phyloP scores from a whole-genome alignment of 2,113 vertebrate genomes.

The Corythornis cristatus region DNA sequence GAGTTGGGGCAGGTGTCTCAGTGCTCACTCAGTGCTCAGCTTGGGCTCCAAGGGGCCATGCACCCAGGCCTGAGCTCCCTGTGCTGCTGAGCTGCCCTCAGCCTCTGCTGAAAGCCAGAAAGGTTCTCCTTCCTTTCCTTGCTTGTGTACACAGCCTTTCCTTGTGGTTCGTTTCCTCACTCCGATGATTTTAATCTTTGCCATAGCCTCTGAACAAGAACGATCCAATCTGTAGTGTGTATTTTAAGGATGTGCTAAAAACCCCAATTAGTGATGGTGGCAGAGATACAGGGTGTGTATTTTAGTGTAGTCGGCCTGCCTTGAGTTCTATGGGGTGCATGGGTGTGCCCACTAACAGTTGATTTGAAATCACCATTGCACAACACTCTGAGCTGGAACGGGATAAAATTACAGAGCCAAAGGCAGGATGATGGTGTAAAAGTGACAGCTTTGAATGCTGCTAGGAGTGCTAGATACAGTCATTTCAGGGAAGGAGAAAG shows the following conservation, averaged over 20 bases:
- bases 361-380: neutral
- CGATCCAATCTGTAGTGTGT: neutral
- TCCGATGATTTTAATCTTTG: neutral
- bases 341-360: neutral
- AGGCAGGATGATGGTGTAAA: neutral
- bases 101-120: neutral
- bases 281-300: neutral
- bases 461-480: neutral
- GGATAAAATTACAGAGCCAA: neutral
- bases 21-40: accelerated
- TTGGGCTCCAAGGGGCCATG: neutral
- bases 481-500: neutral
- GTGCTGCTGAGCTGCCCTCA: neutral
- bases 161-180: neutral
- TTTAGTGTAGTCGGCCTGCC: neutral
- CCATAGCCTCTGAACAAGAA: neutral
- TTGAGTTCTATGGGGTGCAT: neutral
- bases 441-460: neutral
- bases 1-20: neutral
- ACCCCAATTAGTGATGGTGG: neutral
- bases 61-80: neutral
- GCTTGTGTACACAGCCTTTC: neutral
- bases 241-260: neutral
- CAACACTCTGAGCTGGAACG: neutral
- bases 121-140: neutral